Conservation (phyloP, 2,888 invertebrate species). For the Eristalis tenax region DNA sequence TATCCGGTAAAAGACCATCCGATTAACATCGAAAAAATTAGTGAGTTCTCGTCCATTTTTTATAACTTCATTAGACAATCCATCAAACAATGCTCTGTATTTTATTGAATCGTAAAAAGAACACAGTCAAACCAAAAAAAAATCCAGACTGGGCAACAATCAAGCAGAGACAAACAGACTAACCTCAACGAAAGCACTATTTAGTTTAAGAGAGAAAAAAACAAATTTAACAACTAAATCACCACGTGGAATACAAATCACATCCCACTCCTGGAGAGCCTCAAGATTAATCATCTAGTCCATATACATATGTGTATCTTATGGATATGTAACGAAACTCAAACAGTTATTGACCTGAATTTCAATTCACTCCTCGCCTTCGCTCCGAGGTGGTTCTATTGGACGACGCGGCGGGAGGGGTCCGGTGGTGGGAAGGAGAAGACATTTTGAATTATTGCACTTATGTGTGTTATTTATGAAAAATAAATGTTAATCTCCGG, state of each 20-base stretch:
- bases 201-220: background rate
- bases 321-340: conserved; percentile 17
- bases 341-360: conserved; percentile 46
- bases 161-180: background rate
- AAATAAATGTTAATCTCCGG: background rate
- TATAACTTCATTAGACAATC: conserved; percentile 62
- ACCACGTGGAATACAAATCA: conserved; percentile 43
- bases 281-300: conserved; percentile 35
- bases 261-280: conserved; percentile 28
- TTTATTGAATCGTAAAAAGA: conserved; percentile 46
- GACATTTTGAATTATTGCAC: conserved; percentile 24
- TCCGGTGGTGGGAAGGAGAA: background rate
- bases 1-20: conserved; percentile 33
- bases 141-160: background rate
- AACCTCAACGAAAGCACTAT: conserved; percentile 20
- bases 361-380: conserved; percentile 8
- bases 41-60: conserved; percentile 39
- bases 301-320: background rate
- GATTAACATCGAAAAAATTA: conserved; percentile 60
- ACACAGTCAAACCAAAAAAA: background rate
- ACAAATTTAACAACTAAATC: background rate
- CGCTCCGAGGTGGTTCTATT: background rate
- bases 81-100: conserved; percentile 56
- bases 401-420: background rate
- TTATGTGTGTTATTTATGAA: conserved; percentile 34